Evolutionary conservation across 2,113 vertebrate species (phyloP).

Genomic region (Sylvilagus bachmani): DNA sequence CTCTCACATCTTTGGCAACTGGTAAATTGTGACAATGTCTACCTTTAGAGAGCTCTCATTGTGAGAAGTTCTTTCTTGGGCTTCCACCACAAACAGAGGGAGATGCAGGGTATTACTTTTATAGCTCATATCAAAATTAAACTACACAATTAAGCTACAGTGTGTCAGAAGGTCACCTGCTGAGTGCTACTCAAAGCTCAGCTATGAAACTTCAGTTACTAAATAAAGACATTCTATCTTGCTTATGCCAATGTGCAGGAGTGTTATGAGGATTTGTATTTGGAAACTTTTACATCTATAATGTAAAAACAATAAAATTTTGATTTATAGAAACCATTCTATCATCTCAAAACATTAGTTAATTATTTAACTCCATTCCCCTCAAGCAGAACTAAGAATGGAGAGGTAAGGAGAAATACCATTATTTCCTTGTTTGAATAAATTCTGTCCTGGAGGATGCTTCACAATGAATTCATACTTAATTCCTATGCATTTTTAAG

Average conservation of each 20-base stretch:
- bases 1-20: not conserved
- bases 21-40: not conserved
- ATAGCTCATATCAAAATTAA: not conserved
- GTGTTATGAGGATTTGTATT: slow-evolving; percentile 44
- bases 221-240: slow-evolving; percentile 36
- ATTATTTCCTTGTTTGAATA: slow-evolving; percentile 38
- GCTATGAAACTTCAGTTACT: not conserved
- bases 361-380: slow-evolving; percentile 28
- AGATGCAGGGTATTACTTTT: slow-evolving; percentile 4
- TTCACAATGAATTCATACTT: slow-evolving; percentile 28
- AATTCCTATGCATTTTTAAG: slow-evolving; percentile 37
- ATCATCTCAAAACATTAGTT: slow-evolving; percentile 48
- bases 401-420: not conserved
- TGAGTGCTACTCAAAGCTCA: slow-evolving; percentile 15
- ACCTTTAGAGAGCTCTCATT: not conserved
- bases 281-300: slow-evolving; percentile 42
- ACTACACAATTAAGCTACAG: not conserved
- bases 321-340: not conserved
- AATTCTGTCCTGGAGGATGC: not conserved
- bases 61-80: not conserved
- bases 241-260: not conserved
- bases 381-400: not conserved
- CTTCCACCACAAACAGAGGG: not conserved
- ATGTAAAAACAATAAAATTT: slow-evolving; percentile 31
- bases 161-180: not conserved